Conservation (phyloP, 64 coral and sea anemone species). For the Anthopleura sola region DNA sequence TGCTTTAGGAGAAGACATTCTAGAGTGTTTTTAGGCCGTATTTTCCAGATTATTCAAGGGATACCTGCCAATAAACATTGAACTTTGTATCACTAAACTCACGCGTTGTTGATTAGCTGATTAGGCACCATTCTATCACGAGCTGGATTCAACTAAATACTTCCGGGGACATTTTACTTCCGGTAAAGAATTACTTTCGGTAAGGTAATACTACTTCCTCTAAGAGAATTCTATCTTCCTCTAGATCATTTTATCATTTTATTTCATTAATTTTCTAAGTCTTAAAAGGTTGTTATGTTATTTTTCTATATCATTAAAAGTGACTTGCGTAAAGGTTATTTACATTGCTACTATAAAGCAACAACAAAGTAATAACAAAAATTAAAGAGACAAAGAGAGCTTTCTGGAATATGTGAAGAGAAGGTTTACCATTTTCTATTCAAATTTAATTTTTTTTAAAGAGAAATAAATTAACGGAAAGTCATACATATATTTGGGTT, state of each 20-base stretch:
- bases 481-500: background rate
- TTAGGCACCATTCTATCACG: background rate
- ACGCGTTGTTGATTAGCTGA: constrained; percentile 12
- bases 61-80: background rate
- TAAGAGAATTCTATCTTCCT: too few relatives aligned
- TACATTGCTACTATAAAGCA: background rate
- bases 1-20: constrained; percentile 1
- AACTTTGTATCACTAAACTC: constrained; percentile 4
- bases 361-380: too few relatives aligned
- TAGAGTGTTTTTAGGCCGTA: background rate
- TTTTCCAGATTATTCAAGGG: background rate
- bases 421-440: too few relatives aligned
- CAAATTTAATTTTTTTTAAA: too few relatives aligned
- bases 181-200: too few relatives aligned
- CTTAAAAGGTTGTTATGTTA: too few relatives aligned
- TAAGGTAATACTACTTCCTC: too few relatives aligned
- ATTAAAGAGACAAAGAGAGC: background rate
- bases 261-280: too few relatives aligned
- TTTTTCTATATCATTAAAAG: too few relatives aligned
- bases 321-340: background rate
- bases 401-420: too few relatives aligned
- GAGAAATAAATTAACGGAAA: too few relatives aligned
- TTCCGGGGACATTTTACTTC: background rate
- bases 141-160: background rate
- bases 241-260: too few relatives aligned